Evolutionary conservation across 2,113 vertebrate genomes (phyloP).

Genomic region (Charina bottae): DNA sequence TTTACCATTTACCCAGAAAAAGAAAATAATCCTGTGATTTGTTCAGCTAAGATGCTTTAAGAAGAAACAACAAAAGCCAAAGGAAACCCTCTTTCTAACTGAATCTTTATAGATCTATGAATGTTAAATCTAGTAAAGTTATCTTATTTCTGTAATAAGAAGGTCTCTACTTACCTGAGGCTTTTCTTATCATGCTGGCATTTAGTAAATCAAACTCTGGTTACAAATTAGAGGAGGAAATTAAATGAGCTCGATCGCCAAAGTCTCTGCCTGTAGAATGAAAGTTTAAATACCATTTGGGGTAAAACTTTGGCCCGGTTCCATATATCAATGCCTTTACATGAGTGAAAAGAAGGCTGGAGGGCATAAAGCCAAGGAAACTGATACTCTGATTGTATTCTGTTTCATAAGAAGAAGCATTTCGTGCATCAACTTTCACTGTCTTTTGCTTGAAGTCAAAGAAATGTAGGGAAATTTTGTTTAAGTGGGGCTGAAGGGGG

Average conservation of each 20-base stretch:
- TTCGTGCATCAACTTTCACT: not conserved
- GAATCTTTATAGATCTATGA: slow-evolving; percentile 58
- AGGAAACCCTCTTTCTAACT: slow-evolving; percentile 23
- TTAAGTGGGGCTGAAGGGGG: not conserved
- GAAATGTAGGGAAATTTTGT: not conserved
- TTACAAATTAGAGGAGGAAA: slow-evolving; percentile 63
- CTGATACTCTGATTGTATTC: not conserved
- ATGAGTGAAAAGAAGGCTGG: not conserved
- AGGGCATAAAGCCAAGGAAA: not conserved
- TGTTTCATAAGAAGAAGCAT: not conserved
- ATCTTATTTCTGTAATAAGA: slow-evolving; percentile 57
- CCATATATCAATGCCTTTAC: slow-evolving; percentile 38
- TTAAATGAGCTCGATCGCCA: slow-evolving; percentile 44
- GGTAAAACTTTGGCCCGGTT: slow-evolving; percentile 50
- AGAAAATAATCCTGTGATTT: slow-evolving; percentile 8
- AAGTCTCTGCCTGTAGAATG: slow-evolving; percentile 42
- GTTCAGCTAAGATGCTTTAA: slow-evolving; percentile 48
- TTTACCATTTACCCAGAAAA: not conserved
- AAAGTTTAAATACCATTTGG: slow-evolving; percentile 64
- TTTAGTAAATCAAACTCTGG: slow-evolving; percentile 68
- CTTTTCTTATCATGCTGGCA: slow-evolving; percentile 65
- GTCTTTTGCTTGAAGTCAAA: not conserved
- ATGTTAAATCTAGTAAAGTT: slow-evolving; percentile 64
- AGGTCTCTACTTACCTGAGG: slow-evolving; percentile 67
- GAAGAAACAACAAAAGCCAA: not conserved